Conservation (phyloP, 2,797 vertebrate species). For the Eurystomus glaucurus region DNA sequence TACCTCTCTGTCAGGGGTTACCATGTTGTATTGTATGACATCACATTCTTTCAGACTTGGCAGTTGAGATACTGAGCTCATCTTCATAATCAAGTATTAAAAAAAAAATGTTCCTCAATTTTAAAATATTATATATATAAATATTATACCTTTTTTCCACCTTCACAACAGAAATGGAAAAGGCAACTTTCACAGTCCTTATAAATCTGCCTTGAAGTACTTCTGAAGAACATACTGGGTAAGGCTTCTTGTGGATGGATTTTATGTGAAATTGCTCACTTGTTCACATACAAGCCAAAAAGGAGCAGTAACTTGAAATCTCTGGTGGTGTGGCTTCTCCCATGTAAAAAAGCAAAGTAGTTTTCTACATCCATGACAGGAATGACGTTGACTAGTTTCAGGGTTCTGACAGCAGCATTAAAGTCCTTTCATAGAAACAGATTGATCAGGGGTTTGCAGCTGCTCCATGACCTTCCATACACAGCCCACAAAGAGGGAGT, state of each 20-base stretch:
- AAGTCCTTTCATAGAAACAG: not conserved
- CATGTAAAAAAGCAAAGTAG: accelerated
- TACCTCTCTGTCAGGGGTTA: not conserved
- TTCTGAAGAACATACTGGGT: not conserved
- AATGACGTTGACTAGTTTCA: not conserved
- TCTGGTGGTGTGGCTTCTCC: not conserved
- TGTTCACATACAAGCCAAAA: not conserved
- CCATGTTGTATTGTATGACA: not conserved
- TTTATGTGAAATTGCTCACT: not conserved
- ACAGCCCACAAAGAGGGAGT: not conserved
- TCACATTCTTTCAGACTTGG: not conserved
- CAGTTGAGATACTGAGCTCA: not conserved
- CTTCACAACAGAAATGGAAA: not conserved
- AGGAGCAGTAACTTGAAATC: not conserved
- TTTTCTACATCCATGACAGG: not conserved
- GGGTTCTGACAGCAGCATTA: not conserved
- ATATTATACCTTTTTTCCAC: not conserved
- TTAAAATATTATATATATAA: not conserved
- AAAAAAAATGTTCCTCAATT: not conserved
- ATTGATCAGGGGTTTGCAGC: not conserved
- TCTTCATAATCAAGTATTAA: not conserved
- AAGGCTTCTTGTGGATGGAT: not conserved
- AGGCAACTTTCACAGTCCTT: not conserved
- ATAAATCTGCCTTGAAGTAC: not conserved
- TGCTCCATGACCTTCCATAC: not conserved